phyloP scores from a whole-genome alignment of 2,888 invertebrate species.

The Drosophila fungiperda region DNA sequence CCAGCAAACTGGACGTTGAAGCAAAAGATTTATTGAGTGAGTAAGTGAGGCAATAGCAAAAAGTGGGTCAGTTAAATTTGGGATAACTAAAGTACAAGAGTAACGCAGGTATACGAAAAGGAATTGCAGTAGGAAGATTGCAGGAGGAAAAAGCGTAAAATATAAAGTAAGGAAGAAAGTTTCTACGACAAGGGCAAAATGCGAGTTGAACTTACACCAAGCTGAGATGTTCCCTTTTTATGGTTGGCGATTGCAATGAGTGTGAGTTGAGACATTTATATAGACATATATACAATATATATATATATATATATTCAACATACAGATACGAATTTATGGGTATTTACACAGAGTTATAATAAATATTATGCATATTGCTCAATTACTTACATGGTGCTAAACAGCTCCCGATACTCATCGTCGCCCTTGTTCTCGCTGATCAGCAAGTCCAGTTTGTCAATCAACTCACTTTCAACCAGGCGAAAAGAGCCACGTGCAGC shows the following conservation, averaged over 20 bases:
- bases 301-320: slow-evolving; percentile 44
- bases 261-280: slow-evolving; percentile 64
- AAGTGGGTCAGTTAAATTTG: background rate
- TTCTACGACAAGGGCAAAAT: slow-evolving; percentile 43
- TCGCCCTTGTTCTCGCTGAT: slow-evolving; percentile 98
- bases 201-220: slow-evolving; percentile 92
- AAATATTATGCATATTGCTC: background rate
- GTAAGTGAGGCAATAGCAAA: background rate
- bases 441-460: slow-evolving; percentile 96
- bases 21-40: background rate
- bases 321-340: slow-evolving; percentile 26
- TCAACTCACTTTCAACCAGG: slow-evolving; percentile 96
- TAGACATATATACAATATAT: slow-evolving; percentile 48
- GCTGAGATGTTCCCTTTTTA: slow-evolving; percentile 94
- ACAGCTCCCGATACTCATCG: slow-evolving; percentile 95
- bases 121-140: background rate
- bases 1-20: slow-evolving; percentile 88
- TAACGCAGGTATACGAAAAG: slow-evolving; percentile 1
- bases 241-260: slow-evolving; percentile 77
- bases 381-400: slow-evolving; percentile 95
- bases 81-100: slow-evolving; percentile 8
- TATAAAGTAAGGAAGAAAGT: slow-evolving; percentile 2
- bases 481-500: slow-evolving; percentile 93
- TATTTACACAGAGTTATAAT: slow-evolving; percentile 29
- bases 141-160: background rate